Evolutionary conservation across 2,797 vertebrate species (phyloP).

Genomic region (Phalanger gymnotis): DNA sequence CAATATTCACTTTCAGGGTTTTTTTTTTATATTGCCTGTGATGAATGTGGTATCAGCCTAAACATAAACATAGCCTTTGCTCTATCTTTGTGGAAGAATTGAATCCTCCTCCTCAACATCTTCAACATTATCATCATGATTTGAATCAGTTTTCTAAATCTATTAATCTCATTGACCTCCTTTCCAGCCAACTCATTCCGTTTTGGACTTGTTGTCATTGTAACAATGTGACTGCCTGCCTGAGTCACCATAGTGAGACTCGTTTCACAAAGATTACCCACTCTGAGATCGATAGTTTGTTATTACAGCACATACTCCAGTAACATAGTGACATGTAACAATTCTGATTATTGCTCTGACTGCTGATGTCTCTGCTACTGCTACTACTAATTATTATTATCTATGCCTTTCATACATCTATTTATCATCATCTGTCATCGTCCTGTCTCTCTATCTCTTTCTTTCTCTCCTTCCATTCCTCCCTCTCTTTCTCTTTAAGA

Average conservation of each 20-base stretch:
- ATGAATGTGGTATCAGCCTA: not conserved
- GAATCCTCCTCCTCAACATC: not conserved
- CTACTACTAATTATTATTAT: not conserved
- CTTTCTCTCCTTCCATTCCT: not conserved
- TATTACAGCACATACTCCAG: not conserved
- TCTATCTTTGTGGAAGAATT: not conserved
- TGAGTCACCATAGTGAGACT: not conserved
- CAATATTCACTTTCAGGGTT: not conserved
- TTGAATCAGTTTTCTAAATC: not conserved
- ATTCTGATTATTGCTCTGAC: not conserved
- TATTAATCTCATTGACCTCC: too few relatives aligned
- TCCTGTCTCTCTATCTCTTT: not conserved
- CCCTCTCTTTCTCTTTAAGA: not conserved
- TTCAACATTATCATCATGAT: not conserved
- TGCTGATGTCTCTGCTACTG: not conserved
- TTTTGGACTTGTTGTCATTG: not conserved
- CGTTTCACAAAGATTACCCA: not conserved
- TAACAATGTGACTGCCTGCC: not conserved
- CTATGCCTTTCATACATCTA: not conserved
- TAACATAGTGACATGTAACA: not conserved
- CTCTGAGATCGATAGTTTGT: rapidly evolving
- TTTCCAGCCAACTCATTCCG: not conserved
- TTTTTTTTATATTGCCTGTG: not conserved
- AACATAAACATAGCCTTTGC: not conserved
- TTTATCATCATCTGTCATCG: not conserved